phyloP scores from a whole-genome alignment of 2,113 vertebrate species.

The Jacana jacana region DNA sequence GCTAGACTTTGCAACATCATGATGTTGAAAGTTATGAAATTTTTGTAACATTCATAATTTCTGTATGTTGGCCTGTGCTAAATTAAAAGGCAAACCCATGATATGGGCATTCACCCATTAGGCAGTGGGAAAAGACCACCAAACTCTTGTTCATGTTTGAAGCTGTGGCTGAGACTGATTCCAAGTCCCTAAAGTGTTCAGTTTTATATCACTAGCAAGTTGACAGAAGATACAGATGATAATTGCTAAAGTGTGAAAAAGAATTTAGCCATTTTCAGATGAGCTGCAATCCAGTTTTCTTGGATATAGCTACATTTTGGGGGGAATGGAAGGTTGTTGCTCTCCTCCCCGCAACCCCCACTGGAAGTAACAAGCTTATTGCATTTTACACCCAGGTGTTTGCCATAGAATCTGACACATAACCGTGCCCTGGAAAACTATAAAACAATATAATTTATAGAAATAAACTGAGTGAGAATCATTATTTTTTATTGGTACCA shows the following conservation, averaged over 20 bases:
- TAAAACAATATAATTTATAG: constrained; percentile 84
- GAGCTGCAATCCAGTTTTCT: constrained; percentile 54
- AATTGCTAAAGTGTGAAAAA: constrained; percentile 29
- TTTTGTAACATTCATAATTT: neutral
- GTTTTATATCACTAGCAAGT: constrained; percentile 23
- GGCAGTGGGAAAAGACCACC: neutral
- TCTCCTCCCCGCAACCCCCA: constrained; percentile 38
- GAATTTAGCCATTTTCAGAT: constrained; percentile 28
- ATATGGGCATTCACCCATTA: neutral
- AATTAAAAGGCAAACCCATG: neutral
- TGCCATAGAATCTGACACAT: constrained; percentile 80
- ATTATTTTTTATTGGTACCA: constrained; percentile 89
- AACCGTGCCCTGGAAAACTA: constrained; percentile 81
- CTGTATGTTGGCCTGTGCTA: neutral
- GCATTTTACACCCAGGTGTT: constrained; percentile 82
- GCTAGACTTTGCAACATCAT: neutral
- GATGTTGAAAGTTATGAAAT: neutral
- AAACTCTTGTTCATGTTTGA: neutral
- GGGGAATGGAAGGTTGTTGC: neutral
- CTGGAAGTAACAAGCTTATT: constrained; percentile 71
- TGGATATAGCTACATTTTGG: constrained; percentile 7
- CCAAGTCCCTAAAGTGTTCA: neutral
- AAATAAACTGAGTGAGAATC: constrained; percentile 86
- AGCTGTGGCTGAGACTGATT: neutral
- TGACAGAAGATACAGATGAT: constrained; percentile 1